Percentiles rank a stretch among this genome's conserved stretches.
These are phyloP conservation scores for Sinosuthora webbiana DNA, from an alignment of 2,113 vertebrate genomes.

Conservation along the genomic window DNA sequence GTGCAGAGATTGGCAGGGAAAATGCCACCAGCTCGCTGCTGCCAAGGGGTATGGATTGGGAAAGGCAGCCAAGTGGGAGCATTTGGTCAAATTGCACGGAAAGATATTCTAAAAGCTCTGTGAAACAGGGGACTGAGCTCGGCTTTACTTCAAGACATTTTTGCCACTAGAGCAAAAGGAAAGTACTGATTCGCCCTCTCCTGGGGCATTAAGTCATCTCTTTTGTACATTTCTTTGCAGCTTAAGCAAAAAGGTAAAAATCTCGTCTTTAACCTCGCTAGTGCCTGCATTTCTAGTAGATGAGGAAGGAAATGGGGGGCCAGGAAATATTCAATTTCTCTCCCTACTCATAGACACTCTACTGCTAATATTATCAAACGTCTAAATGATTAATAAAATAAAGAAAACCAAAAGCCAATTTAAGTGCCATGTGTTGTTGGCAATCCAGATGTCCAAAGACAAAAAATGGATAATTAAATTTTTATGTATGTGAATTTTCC, in stretches of 20 bases:
- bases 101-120: background rate
- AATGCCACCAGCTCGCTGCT: background rate
- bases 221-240: background rate
- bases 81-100: background rate
- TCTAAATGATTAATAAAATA: background rate
- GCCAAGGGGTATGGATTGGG: background rate
- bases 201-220: background rate
- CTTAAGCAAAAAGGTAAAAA: background rate
- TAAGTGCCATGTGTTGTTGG: background rate
- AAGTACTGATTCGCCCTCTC: background rate
- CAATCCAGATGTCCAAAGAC: background rate
- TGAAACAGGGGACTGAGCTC: background rate
- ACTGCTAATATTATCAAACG: background rate
- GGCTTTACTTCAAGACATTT: background rate
- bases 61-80: background rate
- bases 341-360: background rate
- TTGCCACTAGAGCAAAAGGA: background rate
- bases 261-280: background rate
- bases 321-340: background rate
- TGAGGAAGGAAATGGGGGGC: rapidly evolving
- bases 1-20: background rate
- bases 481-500: background rate
- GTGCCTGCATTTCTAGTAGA: background rate
- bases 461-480: background rate
- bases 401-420: background rate